Evolutionary conservation across 2,113 vertebrate genomes (phyloP), one percentile per base, ranked within the genome.

Genomic region (Aix galericulata): DNA sequence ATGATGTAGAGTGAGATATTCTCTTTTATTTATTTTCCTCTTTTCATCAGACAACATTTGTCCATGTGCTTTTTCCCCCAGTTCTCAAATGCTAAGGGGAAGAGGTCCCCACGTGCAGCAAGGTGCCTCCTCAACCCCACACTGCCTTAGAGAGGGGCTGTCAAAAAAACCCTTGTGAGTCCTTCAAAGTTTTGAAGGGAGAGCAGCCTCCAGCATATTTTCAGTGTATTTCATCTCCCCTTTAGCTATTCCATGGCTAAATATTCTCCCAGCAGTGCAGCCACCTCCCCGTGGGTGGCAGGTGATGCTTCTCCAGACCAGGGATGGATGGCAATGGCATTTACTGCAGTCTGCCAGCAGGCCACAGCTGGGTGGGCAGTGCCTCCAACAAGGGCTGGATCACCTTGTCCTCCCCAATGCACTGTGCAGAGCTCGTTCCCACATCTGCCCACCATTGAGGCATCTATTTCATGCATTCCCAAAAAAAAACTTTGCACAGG

Each of bases 291-390:
- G 0, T 4, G 27, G 23, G 40, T 3, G 7, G 23, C 3, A 2
- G 25, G 11, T 0, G 3, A 82, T 38, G 40, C 17, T 73, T 34
- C 64, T 23, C 14, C 59, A 40, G 53, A 40, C 29, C 52, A 27
- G 13, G 27, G 32, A 63, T 25, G 40, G 14, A 17, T 40, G 44
- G 27, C 7, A 9, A 26, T 5, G 18, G 14, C 17, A 32, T 20
- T 52, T 55, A 13, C 8, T 2, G 2, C 29, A 13, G 5, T 63
- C 56, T 60, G 36, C 27, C 44, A 17, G 8, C 0, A 0, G 34
- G 23, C 27, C 52, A 46, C 1, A 29, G 63, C 42, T 29, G 3
- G 5, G 36, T 31, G 22, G 22, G 6, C 13, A 48, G 44, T 68
- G 44, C 40, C 27, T 9, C 22, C 1, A 1, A 32, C 22, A 46